Evolutionary conservation across 1,140 invertebrate species (phyloP), one percentile per base, ranked within the genome.

Genomic region (Trinorchestia longiramus): DNA sequence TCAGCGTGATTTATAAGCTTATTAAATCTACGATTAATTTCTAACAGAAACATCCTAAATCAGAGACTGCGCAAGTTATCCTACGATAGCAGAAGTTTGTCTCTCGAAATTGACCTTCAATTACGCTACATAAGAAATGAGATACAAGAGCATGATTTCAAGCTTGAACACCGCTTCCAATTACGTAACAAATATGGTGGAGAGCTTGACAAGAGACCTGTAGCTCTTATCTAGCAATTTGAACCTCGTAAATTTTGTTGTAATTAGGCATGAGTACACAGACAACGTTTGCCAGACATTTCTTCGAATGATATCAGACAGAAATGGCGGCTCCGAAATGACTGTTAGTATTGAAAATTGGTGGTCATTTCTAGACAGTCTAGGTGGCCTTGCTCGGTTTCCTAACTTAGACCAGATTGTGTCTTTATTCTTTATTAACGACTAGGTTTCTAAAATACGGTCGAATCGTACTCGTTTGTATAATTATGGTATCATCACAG

Each of bases 301-400:
- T 45, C 92, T 45, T 47, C 92, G 44, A 94, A 94, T 94, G 92
- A 94, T 94, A 94, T 94, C 92, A 94, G 92, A 94, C 19, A 28
- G 44, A 8, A 19, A 4, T 17, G 92, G 43, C 43, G 44, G 88
- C 88, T 1, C 36, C 43, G 41, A 19, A 77, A 77, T 77, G 62
- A 77, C 62, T 11, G 62, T 77, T 19, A 77, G 62, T 36, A 77
- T 77, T 28, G 8, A 11, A 77, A 28, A 77, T 77, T 77, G 62
- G 62, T 77, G 62, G 62, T 1, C 28, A 77, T 77, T 77, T 11
- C 62, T 77, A 36, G 28, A 1, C 28, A 77, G 62, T 28, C 62
- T 77, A 3, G 62, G 15, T 77, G 62, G 62, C 1, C 28, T 28
- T 19, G 62, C 11, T 77, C 62, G 28, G 15, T 77, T 28, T 77